A percentile compares a stretch with the other conserved stretches of the same genome.
Conservation (phyloP, 2,888 invertebrate genomes). For the Baronia brevicornis region DNA sequence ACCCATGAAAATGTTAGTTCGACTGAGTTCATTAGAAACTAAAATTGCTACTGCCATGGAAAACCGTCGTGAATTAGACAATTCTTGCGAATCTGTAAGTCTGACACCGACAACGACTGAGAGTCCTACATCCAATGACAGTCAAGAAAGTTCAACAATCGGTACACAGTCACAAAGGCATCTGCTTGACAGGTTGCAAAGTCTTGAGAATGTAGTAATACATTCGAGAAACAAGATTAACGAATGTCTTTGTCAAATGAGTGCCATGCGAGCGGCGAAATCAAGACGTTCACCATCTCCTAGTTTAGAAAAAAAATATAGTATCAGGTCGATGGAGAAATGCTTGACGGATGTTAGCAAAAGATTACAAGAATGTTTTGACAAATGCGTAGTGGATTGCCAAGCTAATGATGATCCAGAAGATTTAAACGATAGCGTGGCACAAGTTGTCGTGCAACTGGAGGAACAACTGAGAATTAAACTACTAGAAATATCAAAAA, state of each 20-base stretch:
- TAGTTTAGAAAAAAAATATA: slow-evolving; percentile 78
- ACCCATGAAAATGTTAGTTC: slow-evolving; percentile 86
- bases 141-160: slow-evolving; percentile 44
- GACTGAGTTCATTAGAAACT: slow-evolving; percentile 84
- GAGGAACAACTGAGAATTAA: slow-evolving; percentile 82
- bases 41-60: slow-evolving; percentile 80
- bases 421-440: slow-evolving; percentile 68
- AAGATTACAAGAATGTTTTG: slow-evolving; percentile 76
- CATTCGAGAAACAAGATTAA: slow-evolving; percentile 80
- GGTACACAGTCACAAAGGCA: slow-evolving; percentile 71
- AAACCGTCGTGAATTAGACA: slow-evolving; percentile 58
- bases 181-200: slow-evolving; percentile 75
- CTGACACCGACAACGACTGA: slow-evolving; percentile 54
- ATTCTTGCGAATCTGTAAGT: slow-evolving; percentile 76
- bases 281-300: slow-evolving; percentile 79
- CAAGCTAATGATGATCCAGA: slow-evolving; percentile 45
- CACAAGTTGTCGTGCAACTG: slow-evolving; percentile 76
- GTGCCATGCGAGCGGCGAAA: slow-evolving; percentile 76
- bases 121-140: slow-evolving; percentile 43
- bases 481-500: slow-evolving; percentile 80
- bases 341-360: slow-evolving; percentile 78
- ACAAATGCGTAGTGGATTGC: slow-evolving; percentile 72
- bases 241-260: slow-evolving; percentile 80
- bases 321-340: slow-evolving; percentile 78
- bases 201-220: slow-evolving; percentile 77